A percentile compares a stretch with the other conserved stretches of the same genome.
Conservation (phyloP, 2,888 invertebrate genomes). For the Bombylius discolor region DNA sequence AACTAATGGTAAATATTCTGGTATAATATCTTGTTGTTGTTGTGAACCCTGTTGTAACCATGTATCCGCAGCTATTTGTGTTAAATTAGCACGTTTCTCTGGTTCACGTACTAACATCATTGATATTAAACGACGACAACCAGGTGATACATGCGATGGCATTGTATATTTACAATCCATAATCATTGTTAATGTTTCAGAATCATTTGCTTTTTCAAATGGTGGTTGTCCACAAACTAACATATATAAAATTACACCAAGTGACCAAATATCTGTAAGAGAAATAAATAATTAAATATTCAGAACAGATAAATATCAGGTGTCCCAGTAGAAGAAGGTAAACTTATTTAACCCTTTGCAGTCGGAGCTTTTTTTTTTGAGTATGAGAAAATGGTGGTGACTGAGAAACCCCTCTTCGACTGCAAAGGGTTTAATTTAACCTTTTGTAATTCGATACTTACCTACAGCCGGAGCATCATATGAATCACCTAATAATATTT, state of each 20-base stretch:
- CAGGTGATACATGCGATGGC: slow-evolving; percentile 72
- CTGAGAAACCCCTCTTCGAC: too few relatives aligned
- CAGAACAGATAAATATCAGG: background rate
- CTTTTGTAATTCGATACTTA: slow-evolving; percentile 24
- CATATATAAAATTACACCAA: slow-evolving; percentile 98
- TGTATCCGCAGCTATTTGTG: slow-evolving; percentile 73
- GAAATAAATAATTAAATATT: slow-evolving; percentile 7
- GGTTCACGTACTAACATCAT: slow-evolving; percentile 92
- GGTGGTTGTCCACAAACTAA: slow-evolving; percentile 94
- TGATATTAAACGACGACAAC: slow-evolving; percentile 81
- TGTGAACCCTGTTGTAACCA: slow-evolving; percentile 51
- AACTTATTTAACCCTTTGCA: background rate
- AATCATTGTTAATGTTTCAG: slow-evolving; percentile 97
- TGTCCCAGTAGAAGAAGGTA: background rate
- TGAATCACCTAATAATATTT: slow-evolving; percentile 94
- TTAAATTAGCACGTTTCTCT: slow-evolving; percentile 72
- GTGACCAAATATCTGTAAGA: slow-evolving; percentile 84
- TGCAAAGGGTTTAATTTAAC: background rate
- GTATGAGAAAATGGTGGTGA: too few relatives aligned
- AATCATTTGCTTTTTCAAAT: slow-evolving; percentile 98
- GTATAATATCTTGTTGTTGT: slow-evolving; percentile 48
- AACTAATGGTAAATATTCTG: slow-evolving; percentile 67
- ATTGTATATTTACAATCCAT: slow-evolving; percentile 98
- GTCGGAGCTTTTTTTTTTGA: too few relatives aligned
- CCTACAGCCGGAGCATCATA: slow-evolving; percentile 98